Evolutionary conservation across 2,888 invertebrate genomes (phyloP).

Genomic region (Drosophila monieri): DNA sequence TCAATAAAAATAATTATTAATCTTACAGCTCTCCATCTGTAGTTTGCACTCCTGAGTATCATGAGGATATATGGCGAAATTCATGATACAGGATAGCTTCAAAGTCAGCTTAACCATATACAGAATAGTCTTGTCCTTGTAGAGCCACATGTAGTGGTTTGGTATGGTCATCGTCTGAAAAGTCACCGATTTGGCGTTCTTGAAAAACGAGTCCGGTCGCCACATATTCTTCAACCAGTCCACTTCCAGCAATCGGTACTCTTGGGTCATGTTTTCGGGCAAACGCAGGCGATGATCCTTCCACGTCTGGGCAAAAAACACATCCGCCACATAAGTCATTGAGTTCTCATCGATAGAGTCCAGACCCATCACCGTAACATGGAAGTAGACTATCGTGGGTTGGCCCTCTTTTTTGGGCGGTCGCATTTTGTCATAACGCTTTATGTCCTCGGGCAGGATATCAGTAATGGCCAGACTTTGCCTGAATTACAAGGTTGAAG

Average conservation of each 20-base stretch:
- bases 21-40: constrained; percentile 97
- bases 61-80: constrained; percentile 96
- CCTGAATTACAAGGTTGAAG: constrained; percentile 47
- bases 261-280: constrained; percentile 96
- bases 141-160: constrained; percentile 96
- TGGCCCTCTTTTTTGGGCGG: constrained; percentile 95
- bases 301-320: constrained; percentile 97
- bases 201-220: constrained; percentile 97
- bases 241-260: constrained; percentile 93
- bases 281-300: constrained; percentile 93
- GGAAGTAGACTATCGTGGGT: constrained; percentile 94
- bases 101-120: constrained; percentile 95
- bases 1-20: neutral
- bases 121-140: constrained; percentile 92
- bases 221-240: constrained; percentile 97
- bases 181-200: constrained; percentile 96
- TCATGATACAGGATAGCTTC: constrained; percentile 96
- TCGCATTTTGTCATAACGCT: constrained; percentile 95
- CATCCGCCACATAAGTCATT: constrained; percentile 97
- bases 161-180: constrained; percentile 98
- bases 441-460: constrained; percentile 93
- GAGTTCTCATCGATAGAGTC: constrained; percentile 98
- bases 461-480: constrained; percentile 91
- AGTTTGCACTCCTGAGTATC: constrained; percentile 97
- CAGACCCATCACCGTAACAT: constrained; percentile 96